These are phyloP conservation scores for Cabera pusaria DNA, from an alignment of 2,888 invertebrate genomes.

Conservation along the genomic window DNA sequence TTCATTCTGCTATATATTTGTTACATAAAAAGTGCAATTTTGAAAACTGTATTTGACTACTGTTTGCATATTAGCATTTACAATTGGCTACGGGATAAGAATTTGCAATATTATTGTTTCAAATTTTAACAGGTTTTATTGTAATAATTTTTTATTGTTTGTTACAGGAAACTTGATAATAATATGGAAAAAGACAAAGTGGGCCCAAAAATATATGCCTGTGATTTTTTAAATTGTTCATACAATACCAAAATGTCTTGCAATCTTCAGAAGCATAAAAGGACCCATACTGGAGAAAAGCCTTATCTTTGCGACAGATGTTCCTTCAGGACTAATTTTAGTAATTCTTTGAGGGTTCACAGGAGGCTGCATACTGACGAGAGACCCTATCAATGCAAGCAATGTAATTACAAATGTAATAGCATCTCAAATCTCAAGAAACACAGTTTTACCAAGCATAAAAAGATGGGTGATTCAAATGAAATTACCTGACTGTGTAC, in stretches of 20 bases:
- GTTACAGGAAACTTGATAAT: constrained; percentile 21
- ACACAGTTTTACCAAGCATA: constrained; percentile 43
- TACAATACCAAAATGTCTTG: constrained; percentile 79
- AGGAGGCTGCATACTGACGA: constrained; percentile 68
- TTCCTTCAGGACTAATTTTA: constrained; percentile 71
- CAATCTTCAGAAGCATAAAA: constrained; percentile 72
- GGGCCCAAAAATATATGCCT: constrained; percentile 71
- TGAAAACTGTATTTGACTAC: no score
- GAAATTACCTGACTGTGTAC: neutral
- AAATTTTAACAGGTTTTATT: no score
- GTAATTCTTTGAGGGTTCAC: constrained; percentile 72
- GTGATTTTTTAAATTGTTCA: constrained; percentile 76
- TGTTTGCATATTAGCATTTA: no score
- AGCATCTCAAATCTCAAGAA: constrained; percentile 78
- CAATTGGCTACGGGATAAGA: no score
- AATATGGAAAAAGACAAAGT: constrained; percentile 59
- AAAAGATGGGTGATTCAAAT: constrained; percentile 12
- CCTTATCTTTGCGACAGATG: constrained; percentile 75
- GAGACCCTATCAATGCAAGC: constrained; percentile 63
- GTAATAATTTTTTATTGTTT: constrained; percentile 21
- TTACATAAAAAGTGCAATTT: no score
- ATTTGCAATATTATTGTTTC: no score
- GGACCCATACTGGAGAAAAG: constrained; percentile 69
- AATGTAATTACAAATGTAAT: constrained; percentile 70
- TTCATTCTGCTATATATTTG: no score